Evolutionary conservation across 2,113 vertebrate genomes (phyloP), one percentile per base, ranked within the genome.

Genomic region (Jaculus jaculus): DNA sequence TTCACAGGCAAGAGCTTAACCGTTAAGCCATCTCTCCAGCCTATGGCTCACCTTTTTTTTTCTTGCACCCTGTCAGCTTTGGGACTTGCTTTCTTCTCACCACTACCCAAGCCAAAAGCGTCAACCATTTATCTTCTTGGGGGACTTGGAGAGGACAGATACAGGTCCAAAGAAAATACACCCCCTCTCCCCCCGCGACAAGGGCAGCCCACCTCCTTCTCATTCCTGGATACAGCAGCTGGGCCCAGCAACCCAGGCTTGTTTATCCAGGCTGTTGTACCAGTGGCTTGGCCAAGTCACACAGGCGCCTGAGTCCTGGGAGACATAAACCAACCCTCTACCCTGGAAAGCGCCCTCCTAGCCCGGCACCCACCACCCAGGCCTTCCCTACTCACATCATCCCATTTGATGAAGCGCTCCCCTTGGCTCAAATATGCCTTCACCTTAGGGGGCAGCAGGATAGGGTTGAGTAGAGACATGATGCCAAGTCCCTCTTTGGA

Each of bases 351-450:
- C 69, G 58, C 42, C 34, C 63, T 13, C 18, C 32, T 10, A 11
- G 74, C 87, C 84, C 11, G 0, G 68, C 21, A n/a, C 16, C 89
- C 30, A 2, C 30, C 75, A 51, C 72, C 42, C 2, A 28, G 0
- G 37, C 94, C 69, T 5, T 34, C 78, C 86, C 47, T 96, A 99
- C 99, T 99, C 97, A 99, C 99, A 92, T 99, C 99, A 0, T 99
- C 99, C 99, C 99, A 99, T 63, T 99, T 99, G 96, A 99, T 99
- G 96, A 99, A 99, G 92, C 99, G 98, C 42, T 99, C 99, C 1
- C 99, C 99, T 97, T 99, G 99, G 72, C 98, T 97, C 84, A 99
- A 97, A 92, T 99, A 99, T 9, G 98, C 97, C 98, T 99, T 99
- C 97, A 99, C 98, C 87, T 98, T 97, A 0, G 98, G 98, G 65